Evolutionary conservation across 2,888 invertebrate species (phyloP).

Genomic region (Synanthedon formicaeformis): DNA sequence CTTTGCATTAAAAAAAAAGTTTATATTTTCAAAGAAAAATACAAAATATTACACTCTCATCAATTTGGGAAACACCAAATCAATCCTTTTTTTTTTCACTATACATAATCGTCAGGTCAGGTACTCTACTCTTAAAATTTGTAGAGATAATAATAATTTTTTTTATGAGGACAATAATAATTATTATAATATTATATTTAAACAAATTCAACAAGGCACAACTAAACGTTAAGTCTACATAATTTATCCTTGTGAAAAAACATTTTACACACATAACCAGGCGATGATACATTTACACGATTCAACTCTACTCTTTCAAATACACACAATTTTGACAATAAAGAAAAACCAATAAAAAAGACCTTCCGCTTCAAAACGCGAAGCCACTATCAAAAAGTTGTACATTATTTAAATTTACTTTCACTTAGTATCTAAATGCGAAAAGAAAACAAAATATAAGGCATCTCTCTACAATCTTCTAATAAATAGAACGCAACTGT

Average conservation of each 20-base stretch:
- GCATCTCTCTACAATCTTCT: conserved; percentile 51
- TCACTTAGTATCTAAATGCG: conserved; percentile 38
- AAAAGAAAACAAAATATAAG: conserved; percentile 60
- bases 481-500: conserved; percentile 31
- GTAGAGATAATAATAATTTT: background rate
- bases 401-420: conserved; percentile 38
- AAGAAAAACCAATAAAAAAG: conserved; percentile 1
- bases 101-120: too few relatives aligned
- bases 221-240: conserved; percentile 23
- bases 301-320: too few relatives aligned
- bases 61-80: too few relatives aligned
- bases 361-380: conserved; percentile 21
- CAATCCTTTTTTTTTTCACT: too few relatives aligned
- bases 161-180: background rate
- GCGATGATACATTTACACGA: too few relatives aligned
- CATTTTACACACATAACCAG: too few relatives aligned
- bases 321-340: too few relatives aligned
- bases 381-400: conserved; percentile 27
- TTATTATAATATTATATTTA: background rate
- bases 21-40: too few relatives aligned
- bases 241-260: conserved; percentile 34
- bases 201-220: background rate
- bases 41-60: too few relatives aligned
- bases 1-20: too few relatives aligned
- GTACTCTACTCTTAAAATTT: too few relatives aligned